Evolutionary conservation across 2,888 invertebrate genomes (phyloP).

Genomic region (Hyalella azteca): DNA sequence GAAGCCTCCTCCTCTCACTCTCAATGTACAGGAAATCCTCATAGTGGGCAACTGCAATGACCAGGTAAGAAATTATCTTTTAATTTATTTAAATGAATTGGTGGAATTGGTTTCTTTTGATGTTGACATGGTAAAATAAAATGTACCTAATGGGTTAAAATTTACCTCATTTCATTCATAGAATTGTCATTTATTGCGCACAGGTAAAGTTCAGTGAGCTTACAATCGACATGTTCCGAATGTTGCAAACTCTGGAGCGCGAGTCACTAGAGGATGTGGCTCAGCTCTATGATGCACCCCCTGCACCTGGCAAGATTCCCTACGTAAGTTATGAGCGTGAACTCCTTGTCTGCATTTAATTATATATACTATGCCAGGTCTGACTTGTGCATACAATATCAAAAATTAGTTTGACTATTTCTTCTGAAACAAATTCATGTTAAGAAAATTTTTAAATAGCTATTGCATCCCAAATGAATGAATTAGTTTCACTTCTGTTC

Average conservation of each 20-base stretch:
- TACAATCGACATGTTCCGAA: constrained; percentile 97
- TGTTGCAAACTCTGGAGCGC: constrained; percentile 91
- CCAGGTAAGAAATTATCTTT: constrained; percentile 68
- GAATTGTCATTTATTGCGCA: constrained; percentile 38
- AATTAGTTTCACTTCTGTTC: no score
- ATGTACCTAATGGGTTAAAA: not conserved
- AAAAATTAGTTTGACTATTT: no score
- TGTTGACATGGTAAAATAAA: not conserved
- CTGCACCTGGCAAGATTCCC: constrained; percentile 73
- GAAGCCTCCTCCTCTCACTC: constrained; percentile 82
- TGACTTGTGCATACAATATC: no score
- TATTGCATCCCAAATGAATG: no score
- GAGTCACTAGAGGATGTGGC: constrained; percentile 85
- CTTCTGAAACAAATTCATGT: no score
- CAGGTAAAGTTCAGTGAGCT: constrained; percentile 95
- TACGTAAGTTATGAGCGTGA: constrained; percentile 65
- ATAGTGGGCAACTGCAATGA: constrained; percentile 92
- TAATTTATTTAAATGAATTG: not conserved
- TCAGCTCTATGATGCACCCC: constrained; percentile 75
- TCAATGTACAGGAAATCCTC: constrained; percentile 89
- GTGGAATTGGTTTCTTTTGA: not conserved
- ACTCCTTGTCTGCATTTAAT: no score
- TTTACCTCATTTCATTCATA: not conserved
- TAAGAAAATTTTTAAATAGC: no score
- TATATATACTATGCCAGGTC: no score